Base-by-base conservation (phyloP, 2,113 vertebrate species). In the Alaudala cheleensis region DNA sequence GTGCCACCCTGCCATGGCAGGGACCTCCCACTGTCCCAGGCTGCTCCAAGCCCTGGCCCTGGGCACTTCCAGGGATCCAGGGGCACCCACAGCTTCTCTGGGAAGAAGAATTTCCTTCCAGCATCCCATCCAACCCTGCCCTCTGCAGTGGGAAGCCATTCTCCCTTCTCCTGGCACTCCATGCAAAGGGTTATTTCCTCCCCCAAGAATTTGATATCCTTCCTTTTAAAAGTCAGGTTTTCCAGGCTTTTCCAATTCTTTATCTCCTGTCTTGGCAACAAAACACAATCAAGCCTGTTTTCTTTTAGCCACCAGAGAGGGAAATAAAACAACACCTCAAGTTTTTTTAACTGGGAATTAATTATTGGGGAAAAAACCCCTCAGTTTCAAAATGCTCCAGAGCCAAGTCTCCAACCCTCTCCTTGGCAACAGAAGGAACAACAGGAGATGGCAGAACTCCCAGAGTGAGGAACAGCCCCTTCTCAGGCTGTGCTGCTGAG, bases 361-460 rank as follows among this genome's bases (percentile, higher is more conserved):
- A 50, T 65, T 90, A 66, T 3, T 54, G 37, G 3, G 22, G 5
- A 3, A 2, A 53, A 51, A 56, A 9, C 4, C 53, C 9, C 21
- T 24, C 7, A 39, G 53, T 54, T 93, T 95, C 73, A 95, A 97
- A 92, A 89, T 79, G 88, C 67, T n/a, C 9, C 40, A 21, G 56
- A 92, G 88, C 90, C 81, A 80, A 86, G 50, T 53, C 54, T 96
- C 91, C 60, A 93, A 50, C 31, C 2, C 14, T 87, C 51, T 39
- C 88, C 84, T 72, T 72, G 70, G 72, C 51, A 88, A 72, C 50
- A 71, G 28, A 45, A 66, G 0, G 7, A 81, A 12, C 50, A 91
- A 83, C 56, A 86, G 58, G 42, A 26, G 0, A 18, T 66, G 64
- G 40, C 94, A 73, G 47, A 73, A 88, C 67, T 86, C 90, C 58